Conservation (phyloP, 1,140 invertebrate genomes). For the Drosophila ironensis region DNA sequence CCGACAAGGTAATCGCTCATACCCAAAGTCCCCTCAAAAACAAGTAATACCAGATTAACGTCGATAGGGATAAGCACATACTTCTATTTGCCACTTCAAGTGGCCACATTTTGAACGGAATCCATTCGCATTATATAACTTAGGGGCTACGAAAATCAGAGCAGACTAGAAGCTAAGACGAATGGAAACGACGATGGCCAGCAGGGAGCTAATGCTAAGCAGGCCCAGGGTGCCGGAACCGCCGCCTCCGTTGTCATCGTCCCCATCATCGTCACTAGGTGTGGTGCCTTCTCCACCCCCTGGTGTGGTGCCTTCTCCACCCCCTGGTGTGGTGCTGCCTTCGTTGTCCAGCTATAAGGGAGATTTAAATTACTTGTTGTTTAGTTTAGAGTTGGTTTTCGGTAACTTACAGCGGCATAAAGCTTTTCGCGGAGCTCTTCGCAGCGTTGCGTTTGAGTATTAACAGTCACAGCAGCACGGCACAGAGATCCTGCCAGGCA, state of each 20-base stretch:
- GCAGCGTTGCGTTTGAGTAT: slow-evolving; percentile 84
- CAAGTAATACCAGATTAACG: slow-evolving; percentile 16
- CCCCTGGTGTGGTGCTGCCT: not conserved
- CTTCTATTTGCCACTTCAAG: slow-evolving; percentile 55
- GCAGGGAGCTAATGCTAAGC: slow-evolving; percentile 43
- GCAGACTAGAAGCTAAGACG: slow-evolving; percentile 31
- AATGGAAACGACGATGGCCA: slow-evolving; percentile 42
- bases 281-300: not conserved
- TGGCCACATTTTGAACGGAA: slow-evolving; percentile 25
- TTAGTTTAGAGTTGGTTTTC: accelerated
- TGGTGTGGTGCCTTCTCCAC: not conserved
- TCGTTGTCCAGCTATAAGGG: slow-evolving; percentile 55
- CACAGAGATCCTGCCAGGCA: slow-evolving; percentile 85
- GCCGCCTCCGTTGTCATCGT: slow-evolving; percentile 13
- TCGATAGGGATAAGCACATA: slow-evolving; percentile 35
- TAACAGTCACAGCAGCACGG: slow-evolving; percentile 83
- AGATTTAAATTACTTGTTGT: not conserved
- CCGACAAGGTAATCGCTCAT: slow-evolving; percentile 19
- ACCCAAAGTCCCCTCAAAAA: slow-evolving; percentile 28
- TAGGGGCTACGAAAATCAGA: slow-evolving; percentile 16
- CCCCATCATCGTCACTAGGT: not conserved
- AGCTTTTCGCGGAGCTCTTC: slow-evolving; percentile 81
- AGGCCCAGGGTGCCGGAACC: slow-evolving; percentile 39
- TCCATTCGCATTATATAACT: slow-evolving; percentile 57
- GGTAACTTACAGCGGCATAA: slow-evolving; percentile 52